These are phyloP conservation scores for Leptothorax acervorum DNA, from an alignment of 2,888 invertebrate species.

Conservation along the genomic window DNA sequence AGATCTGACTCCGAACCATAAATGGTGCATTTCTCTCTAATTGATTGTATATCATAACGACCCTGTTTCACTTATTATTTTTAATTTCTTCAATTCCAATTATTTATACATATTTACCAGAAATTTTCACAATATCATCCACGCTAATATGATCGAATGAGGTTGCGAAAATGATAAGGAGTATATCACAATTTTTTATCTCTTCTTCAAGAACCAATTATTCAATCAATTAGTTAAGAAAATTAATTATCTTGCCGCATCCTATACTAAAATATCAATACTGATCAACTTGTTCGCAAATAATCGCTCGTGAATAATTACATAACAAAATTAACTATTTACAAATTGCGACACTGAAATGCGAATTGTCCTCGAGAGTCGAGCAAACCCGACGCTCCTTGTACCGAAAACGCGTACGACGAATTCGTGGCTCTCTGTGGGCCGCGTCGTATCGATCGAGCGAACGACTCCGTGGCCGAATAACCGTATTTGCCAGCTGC, in stretches of 20 bases:
- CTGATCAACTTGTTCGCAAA: not conserved
- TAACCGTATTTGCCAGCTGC: conserved; percentile 52
- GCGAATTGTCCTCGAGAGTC: not conserved
- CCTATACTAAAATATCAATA: not conserved
- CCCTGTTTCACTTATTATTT: no score
- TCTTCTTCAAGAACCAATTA: not conserved
- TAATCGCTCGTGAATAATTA: not conserved
- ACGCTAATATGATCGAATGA: not conserved
- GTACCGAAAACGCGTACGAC: conserved; percentile 24
- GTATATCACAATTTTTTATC: not conserved
- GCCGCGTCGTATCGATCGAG: conserved; percentile 40
- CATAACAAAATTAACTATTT: not conserved
- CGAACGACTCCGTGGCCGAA: conserved; percentile 49
- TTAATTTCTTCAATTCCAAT: no score
- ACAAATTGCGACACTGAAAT: not conserved
- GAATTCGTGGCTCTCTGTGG: conserved; percentile 24
- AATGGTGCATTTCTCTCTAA: no score
- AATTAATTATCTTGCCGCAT: not conserved
- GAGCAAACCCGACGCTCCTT: not conserved
- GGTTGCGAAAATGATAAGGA: not conserved
- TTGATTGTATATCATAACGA: no score
- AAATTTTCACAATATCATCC: not conserved
- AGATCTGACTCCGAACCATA: no score
- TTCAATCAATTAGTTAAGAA: not conserved
- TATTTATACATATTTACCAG: not conserved